Conservation (phyloP, 2,888 invertebrate genomes). For the Campoplex capitator region DNA sequence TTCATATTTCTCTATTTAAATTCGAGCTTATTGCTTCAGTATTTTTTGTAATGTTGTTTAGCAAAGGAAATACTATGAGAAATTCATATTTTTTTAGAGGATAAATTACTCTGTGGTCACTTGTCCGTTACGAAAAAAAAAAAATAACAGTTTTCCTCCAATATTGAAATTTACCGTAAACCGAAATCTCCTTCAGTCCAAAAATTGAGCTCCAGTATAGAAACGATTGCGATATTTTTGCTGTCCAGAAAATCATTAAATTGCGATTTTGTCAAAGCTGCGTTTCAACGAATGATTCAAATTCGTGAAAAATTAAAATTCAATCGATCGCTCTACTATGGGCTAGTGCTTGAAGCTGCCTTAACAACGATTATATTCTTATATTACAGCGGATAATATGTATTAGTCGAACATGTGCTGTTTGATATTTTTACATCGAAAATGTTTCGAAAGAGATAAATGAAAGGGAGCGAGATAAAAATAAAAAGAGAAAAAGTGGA, state of each 20-base stretch:
- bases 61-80: too few relatives aligned
- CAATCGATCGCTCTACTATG: conserved; percentile 1
- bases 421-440: conserved; percentile 14
- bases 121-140: too few relatives aligned
- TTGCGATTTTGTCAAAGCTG: neutral
- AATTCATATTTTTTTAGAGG: too few relatives aligned
- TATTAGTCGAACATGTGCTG: neutral
- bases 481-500: neutral
- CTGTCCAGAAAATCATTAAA: neutral
- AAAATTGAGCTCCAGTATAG: too few relatives aligned
- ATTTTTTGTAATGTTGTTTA: too few relatives aligned
- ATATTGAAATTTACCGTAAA: neutral
- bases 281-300: neutral
- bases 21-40: neutral
- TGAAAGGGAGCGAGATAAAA: neutral
- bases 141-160: neutral
- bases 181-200: neutral
- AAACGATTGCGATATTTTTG: neutral
- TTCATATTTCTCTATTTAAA: too few relatives aligned
- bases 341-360: conserved; percentile 5
- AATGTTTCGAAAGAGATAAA: neutral
- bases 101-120: too few relatives aligned
- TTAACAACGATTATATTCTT: conserved; percentile 18
- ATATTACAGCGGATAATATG: neutral
- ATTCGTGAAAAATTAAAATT: neutral